Conservation (phyloP, 2,888 invertebrate genomes). For the Drosophila algonquin region DNA sequence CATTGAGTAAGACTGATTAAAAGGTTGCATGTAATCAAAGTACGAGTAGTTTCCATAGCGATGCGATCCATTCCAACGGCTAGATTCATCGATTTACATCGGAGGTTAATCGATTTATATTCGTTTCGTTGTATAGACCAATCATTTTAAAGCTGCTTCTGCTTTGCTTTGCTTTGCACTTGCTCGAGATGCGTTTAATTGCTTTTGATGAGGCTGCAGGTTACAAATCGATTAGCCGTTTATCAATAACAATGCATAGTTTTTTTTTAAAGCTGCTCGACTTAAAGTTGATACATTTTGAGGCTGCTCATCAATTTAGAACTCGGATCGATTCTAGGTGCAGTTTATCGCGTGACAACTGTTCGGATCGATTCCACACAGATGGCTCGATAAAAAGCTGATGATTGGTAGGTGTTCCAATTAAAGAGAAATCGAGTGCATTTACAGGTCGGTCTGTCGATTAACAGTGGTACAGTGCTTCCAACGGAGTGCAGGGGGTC, state of each 20-base stretch:
- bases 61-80: slow-evolving; percentile 3
- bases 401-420: neutral
- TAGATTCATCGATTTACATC: neutral
- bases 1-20: neutral
- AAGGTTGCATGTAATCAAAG: neutral
- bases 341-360: too few species aligned
- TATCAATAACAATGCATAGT: too few species aligned
- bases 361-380: neutral
- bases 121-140: neutral
- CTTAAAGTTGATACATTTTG: neutral
- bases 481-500: slow-evolving; percentile 25
- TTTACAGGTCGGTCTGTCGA: slow-evolving; percentile 1
- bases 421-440: neutral
- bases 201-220: too few species aligned
- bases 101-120: neutral
- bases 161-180: too few species aligned
- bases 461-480: slow-evolving; percentile 3
- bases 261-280: neutral
- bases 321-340: neutral
- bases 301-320: neutral
- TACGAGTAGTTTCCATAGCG: too few species aligned
- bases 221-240: too few species aligned
- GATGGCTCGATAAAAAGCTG: neutral
- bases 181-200: too few species aligned
- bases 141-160: neutral